phyloP scores from a whole-genome alignment of 2,888 invertebrate genomes.

The Merodon equestris region DNA sequence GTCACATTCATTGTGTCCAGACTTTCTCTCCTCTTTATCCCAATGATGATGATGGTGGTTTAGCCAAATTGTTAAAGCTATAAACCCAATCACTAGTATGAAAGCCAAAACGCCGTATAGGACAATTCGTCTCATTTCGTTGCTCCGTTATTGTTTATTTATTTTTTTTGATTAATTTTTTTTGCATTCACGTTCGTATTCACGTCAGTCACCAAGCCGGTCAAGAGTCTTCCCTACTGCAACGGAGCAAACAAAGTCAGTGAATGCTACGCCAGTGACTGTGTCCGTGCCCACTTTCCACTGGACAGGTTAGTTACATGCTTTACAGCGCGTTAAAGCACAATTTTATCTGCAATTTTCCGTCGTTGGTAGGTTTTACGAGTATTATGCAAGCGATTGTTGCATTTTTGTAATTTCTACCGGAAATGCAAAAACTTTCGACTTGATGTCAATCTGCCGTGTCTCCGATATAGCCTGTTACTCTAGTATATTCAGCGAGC shows the following conservation, averaged over 20 bases:
- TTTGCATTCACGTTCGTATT: no score
- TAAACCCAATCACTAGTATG: conserved; percentile 31
- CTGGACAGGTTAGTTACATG: conserved; percentile 28
- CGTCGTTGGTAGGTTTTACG: conserved; percentile 7
- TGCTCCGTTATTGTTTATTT: conserved; percentile 30
- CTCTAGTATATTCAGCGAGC: not conserved
- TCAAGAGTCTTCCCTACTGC: conserved; percentile 49
- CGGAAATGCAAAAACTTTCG: conserved; percentile 53
- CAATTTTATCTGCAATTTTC: conserved; percentile 15
- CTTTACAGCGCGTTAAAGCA: conserved; percentile 5
- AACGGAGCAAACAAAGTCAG: conserved; percentile 22
- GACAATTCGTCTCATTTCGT: conserved; percentile 41
- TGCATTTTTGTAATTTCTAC: conserved; percentile 31
- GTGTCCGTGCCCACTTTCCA: conserved; percentile 25
- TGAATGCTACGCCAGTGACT: conserved; percentile 1
- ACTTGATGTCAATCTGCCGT: conserved; percentile 11
- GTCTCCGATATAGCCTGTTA: conserved; percentile 4
- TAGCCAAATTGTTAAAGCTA: conserved; percentile 44
- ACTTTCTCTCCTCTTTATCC: conserved; percentile 32
- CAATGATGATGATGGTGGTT: conserved; percentile 10
- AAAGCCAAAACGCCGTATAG: conserved; percentile 23
- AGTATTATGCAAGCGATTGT: conserved; percentile 35
- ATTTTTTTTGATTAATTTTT: conserved; percentile 3
- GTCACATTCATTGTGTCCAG: not conserved
- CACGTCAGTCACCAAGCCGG: conserved; percentile 23